Base-by-base conservation (phyloP, 2,888 invertebrate species). In the Hirtodrosophila confusa region DNA sequence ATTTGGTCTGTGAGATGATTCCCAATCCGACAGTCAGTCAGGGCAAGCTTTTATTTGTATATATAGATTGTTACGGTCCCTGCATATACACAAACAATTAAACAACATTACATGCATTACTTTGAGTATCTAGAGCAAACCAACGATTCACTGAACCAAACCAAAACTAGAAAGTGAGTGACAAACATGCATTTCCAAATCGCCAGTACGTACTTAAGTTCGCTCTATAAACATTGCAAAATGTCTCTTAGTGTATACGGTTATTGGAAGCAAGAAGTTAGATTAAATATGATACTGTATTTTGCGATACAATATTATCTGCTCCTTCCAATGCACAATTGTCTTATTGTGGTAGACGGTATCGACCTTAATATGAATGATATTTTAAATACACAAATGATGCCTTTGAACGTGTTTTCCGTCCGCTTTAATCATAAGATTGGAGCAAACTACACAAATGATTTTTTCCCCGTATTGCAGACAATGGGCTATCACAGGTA, bases 401-500 rank as follows among this genome's bases (percentile, higher is more conserved):
- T 78, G 75, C 75, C 75, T 0, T 35, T 41, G 3, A 12, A 65
- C 9, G 33, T 78, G 2, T 78, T 75, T 50, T 31, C 45, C 1
- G 45, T 57, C 4, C 48, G 39, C 0, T 11, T 60, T 4, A 48
- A 39, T 0, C 31, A 53, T 3, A 48, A 31, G 5, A 7, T 36
- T 0, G 33, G 8, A 3, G 12, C 9, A 23, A 74, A 40, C 6
- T 33, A 48, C 9, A 17, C 40, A 33, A 43, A 17, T n/a, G 69
- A 68, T 8, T 58, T 74, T 12, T 12, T 36, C 0, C 51, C 68
- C 7, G 64, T 48, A 5, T 11, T 78, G 10, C 43, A 58, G 11
- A 62, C 43, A 0, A 75, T 75, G 78, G 48, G 8, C 6, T 75
- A 58, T 50, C 75, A 75, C 40, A 75, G 75, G 78, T 78, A 33